Conservation (phyloP, 2,797 vertebrate genomes). For the Ceryle rudis region DNA sequence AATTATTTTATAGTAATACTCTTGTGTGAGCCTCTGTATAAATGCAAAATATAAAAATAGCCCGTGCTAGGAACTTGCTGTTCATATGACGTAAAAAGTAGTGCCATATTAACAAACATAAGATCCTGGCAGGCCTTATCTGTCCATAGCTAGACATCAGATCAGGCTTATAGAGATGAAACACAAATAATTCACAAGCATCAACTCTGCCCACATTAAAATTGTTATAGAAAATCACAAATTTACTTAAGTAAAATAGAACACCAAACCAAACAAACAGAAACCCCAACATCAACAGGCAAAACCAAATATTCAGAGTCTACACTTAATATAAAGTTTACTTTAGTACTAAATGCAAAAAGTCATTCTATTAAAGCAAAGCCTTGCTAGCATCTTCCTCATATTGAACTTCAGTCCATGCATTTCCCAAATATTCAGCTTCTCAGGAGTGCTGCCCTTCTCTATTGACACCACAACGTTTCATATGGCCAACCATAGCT, state of each 20-base stretch:
- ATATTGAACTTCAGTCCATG: neutral
- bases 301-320: no score
- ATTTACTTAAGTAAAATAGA: neutral
- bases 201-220: neutral
- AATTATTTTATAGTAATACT: constrained; percentile 34
- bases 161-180: neutral
- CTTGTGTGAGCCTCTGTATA: neutral
- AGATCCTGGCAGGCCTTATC: neutral
- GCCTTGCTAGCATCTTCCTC: neutral
- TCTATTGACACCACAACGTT: neutral
- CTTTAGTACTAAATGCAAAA: neutral
- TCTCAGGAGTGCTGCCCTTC: neutral
- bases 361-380: neutral
- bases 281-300: no score
- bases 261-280: no score
- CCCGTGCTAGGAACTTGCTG: neutral
- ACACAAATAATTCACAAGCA: neutral
- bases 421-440: neutral
- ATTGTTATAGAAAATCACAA: neutral
- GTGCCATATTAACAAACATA: neutral
- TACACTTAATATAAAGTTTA: neutral
- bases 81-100: neutral
- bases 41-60: neutral
- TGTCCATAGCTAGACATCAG: neutral
- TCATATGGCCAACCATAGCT: no score